Evolutionary conservation across 2,888 invertebrate genomes (phyloP), one percentile per base, ranked within the genome.

Genomic region (Pherbina coryleti): DNA sequence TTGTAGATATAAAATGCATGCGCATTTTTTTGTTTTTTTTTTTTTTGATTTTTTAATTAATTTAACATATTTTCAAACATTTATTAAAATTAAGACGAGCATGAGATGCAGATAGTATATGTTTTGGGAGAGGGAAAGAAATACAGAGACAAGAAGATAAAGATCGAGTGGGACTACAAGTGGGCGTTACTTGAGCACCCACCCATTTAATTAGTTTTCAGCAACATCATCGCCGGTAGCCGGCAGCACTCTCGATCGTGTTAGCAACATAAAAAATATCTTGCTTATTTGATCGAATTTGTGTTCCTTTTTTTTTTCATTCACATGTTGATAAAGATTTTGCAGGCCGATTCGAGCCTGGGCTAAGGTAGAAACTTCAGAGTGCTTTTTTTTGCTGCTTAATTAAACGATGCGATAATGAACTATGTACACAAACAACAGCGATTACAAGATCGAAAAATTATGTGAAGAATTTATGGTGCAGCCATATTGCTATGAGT

Each of bases 161-260:
- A 60, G 60, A 28, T 28, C 14, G 17, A 60, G 28, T 28, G 28
- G 14, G 28, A 28, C 60, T 79, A 80, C 51, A 79, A 70, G 78
- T 75, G 79, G 83, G 82, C 82, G 83, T 82, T 79, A 28, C 78
- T 64, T 80, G 53, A 77, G 83, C 81, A 79, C 82, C 86, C 87
- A 85, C 87, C 87, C 85, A 79, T 81, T 83, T 83, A 83, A 83
- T 83, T 83, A 82, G 75, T 69, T 78, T 78, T 67, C 69, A 73
- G n/a, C 67, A 57, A 70, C 31, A 53, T 49, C 69, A 62, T 44
- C 37, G 72, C n/a, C 75, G 34, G 25, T 64, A 62, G 51, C 37
- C 55, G 19, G 8, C 34, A 37, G 34, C 8, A 28, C 51, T 51
- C 2, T 19, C 22, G 66, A 66, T 75, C 66, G 75, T 66, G 66